A percentile compares a stretch with the other conserved stretches of the same genome.
Evolutionary conservation across 2,113 vertebrate genomes (phyloP).

Genomic region (Brienomyrus brachyistius): DNA sequence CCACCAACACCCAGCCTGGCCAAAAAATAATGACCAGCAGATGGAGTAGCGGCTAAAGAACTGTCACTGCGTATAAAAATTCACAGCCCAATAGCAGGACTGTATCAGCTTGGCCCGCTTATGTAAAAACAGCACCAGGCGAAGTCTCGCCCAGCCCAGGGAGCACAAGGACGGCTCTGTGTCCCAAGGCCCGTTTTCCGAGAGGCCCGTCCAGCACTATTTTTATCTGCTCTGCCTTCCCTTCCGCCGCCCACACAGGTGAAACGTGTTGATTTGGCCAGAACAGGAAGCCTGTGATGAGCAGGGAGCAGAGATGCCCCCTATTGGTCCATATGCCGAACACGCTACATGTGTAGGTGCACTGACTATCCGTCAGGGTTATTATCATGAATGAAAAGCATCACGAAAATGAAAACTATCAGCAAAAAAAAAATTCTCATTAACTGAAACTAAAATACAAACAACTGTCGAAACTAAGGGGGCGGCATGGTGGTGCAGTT

Average conservation of each 20-base stretch:
- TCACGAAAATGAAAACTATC: background rate
- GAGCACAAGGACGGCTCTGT: background rate
- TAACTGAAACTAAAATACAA: background rate
- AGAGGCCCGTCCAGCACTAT: background rate
- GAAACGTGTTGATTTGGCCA: background rate
- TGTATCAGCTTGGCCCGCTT: background rate
- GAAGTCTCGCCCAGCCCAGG: background rate
- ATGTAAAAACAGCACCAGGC: background rate
- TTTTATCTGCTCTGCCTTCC: background rate
- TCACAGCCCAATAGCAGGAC: background rate
- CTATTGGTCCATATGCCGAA: background rate
- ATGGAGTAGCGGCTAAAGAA: background rate
- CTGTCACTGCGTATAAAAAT: background rate
- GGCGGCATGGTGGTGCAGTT: too few relatives aligned
- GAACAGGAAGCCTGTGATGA: background rate
- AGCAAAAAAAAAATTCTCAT: background rate
- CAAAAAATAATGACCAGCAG: background rate
- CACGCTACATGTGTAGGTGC: background rate
- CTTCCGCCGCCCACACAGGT: background rate
- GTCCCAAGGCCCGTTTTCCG: background rate
- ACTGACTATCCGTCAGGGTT: background rate
- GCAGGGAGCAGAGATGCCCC: background rate
- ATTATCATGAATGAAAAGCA: background rate
- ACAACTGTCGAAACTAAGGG: background rate
- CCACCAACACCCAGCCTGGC: background rate